Evolutionary conservation across 2,888 invertebrate species (phyloP).

Genomic region (Drosophila subquinaria): DNA sequence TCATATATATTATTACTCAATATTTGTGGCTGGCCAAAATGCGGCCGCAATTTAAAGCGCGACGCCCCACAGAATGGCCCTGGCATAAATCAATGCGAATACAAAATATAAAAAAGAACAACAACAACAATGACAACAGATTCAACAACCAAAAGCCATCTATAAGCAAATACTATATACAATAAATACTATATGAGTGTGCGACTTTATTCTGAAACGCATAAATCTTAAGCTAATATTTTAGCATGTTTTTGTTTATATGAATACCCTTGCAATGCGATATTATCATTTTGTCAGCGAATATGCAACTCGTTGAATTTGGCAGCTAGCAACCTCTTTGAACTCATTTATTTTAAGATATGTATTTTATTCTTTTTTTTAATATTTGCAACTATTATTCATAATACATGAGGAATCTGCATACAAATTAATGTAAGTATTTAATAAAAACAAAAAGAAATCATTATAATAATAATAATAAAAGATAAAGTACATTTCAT

Average conservation of each 20-base stretch:
- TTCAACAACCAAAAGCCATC: slow-evolving; percentile 14
- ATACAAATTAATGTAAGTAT: neutral
- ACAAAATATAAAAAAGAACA: slow-evolving; percentile 16
- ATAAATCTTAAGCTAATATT: slow-evolving; percentile 70
- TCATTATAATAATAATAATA: too few species aligned
- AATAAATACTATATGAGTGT: slow-evolving; percentile 7
- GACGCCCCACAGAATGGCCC: slow-evolving; percentile 41
- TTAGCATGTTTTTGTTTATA: slow-evolving; percentile 12
- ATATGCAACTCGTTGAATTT: neutral
- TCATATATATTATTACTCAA: slow-evolving; percentile 44
- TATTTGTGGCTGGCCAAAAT: slow-evolving; percentile 71
- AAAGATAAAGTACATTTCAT: neutral
- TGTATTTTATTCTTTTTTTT: neutral
- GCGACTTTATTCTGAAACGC: slow-evolving; percentile 32
- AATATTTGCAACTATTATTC: neutral
- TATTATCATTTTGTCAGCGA: neutral
- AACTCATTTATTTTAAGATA: neutral
- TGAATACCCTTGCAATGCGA: slow-evolving; percentile 8
- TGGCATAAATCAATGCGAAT: slow-evolving; percentile 60
- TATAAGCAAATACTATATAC: slow-evolving; percentile 16
- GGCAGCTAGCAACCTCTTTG: neutral
- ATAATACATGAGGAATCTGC: neutral
- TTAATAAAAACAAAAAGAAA: neutral
- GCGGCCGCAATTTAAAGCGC: slow-evolving; percentile 66
- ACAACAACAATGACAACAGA: slow-evolving; percentile 2